Evolutionary conservation across 2,113 vertebrate genomes (phyloP).

Genomic region (Rhynchomys soricoides): DNA sequence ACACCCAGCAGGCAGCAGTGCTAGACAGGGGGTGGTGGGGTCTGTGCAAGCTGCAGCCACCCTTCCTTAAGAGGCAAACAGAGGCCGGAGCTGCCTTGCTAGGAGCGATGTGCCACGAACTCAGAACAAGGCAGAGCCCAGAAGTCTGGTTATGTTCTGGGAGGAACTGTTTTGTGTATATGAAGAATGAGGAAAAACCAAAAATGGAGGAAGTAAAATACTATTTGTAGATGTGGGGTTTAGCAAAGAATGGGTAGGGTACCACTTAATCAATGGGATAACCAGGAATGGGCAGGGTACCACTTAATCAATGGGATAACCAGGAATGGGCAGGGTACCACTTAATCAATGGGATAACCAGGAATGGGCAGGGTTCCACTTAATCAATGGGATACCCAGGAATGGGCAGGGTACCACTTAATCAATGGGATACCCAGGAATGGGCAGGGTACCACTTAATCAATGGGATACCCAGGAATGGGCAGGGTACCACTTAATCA

Average conservation of each 20-base stretch:
- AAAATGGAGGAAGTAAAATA: neutral
- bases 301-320: no score
- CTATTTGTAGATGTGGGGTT: neutral
- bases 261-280: neutral
- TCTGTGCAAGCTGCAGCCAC: neutral
- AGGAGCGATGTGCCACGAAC: neutral
- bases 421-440: no score
- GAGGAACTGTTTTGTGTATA: neutral
- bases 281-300: neutral
- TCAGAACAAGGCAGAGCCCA: neutral
- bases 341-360: no score
- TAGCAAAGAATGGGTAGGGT: neutral
- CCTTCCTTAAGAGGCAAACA: neutral
- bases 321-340: neutral
- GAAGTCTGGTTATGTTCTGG: neutral
- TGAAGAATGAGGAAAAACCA: neutral
- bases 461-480: no score
- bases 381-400: no score
- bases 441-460: neutral
- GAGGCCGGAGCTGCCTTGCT: neutral
- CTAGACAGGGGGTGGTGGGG: no score
- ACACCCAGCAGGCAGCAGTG: neutral
- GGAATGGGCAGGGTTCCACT: neutral
- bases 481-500: neutral
- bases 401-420: neutral